Conservation (phyloP, 2,113 vertebrate species). For the Gymnocephalus cernua region DNA sequence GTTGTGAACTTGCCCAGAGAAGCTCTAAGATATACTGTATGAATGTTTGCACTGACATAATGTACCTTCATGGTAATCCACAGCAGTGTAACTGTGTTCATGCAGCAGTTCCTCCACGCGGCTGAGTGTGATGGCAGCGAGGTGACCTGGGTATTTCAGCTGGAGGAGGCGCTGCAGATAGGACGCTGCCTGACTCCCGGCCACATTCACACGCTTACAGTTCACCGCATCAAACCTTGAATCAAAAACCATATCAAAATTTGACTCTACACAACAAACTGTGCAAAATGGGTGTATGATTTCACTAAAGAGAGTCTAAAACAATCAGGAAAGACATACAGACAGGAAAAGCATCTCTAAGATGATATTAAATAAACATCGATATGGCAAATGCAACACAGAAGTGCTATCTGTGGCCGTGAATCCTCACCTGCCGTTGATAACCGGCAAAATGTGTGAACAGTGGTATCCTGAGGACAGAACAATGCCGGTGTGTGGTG, state of each 20-base stretch:
- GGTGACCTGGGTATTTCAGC: constrained; percentile 95
- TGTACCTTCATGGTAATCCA: constrained; percentile 92
- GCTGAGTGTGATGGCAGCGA: constrained; percentile 92
- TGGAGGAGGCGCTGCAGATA: constrained; percentile 97
- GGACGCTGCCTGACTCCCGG: constrained; percentile 91
- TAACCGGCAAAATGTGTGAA: constrained; percentile 93
- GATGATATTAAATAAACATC: background rate
- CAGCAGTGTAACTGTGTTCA: constrained; percentile 92
- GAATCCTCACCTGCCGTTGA: constrained; percentile 90
- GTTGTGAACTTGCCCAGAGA: background rate
- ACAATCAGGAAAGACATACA: background rate
- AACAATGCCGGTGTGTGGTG: constrained; percentile 87
- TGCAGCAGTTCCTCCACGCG: constrained; percentile 97
- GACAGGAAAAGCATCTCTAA: background rate
- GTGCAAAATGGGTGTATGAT: background rate
- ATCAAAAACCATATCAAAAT: background rate
- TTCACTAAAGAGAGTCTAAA: background rate
- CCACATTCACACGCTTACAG: constrained; percentile 95
- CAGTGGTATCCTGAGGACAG: constrained; percentile 95
- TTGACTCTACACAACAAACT: background rate
- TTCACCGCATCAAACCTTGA: constrained; percentile 92
- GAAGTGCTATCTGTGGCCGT: no score
- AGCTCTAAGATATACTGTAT: background rate
- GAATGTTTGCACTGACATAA: background rate
- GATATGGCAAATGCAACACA: background rate